Percentiles rank a stretch among this genome's conserved stretches.
Evolutionary conservation across 35 echinoderm and acorn worm genomes (phyloP).

Genomic region (Stichopus chloronotus): DNA sequence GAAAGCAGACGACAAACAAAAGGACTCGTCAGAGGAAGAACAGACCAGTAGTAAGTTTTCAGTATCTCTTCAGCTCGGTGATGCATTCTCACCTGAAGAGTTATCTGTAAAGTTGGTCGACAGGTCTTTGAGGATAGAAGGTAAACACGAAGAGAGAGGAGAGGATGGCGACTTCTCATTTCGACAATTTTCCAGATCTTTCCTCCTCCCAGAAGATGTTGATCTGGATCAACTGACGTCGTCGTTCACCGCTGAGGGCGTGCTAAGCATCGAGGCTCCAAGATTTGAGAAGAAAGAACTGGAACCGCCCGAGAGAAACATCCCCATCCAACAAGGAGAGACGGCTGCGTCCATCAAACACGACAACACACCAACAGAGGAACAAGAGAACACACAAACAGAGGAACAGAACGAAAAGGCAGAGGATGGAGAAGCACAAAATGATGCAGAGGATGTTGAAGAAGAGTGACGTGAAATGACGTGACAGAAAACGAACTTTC

Average conservation of each 20-base stretch:
- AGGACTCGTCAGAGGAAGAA: background rate
- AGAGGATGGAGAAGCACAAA: background rate
- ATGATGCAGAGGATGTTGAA: background rate
- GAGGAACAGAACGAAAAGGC: background rate
- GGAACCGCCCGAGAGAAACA: constrained; percentile 12
- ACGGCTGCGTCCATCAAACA: background rate
- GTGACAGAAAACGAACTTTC: background rate
- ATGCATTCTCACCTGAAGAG: constrained; percentile 27
- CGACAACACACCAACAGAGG: background rate
- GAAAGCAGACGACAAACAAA: background rate
- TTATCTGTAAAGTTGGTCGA: constrained; percentile 15
- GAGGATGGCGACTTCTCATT: constrained; percentile 18
- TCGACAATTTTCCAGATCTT: constrained; percentile 23
- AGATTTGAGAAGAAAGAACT: background rate
- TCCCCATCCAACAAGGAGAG: background rate
- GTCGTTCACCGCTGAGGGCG: constrained; percentile 1
- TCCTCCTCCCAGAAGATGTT: background rate
- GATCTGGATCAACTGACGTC: constrained; percentile 20
- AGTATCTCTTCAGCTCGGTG: constrained; percentile 15
- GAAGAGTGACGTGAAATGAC: background rate
- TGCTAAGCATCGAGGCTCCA: constrained; percentile 35
- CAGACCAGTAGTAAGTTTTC: background rate
- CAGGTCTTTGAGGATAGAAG: constrained; percentile 5
- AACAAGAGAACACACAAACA: background rate
- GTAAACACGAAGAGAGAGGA: constrained; percentile 44